Percentiles rank a stretch among this genome's conserved stretches.
These are phyloP conservation scores for Pinna nobilis DNA, from an alignment of 1,140 invertebrate genomes.

Conservation along the genomic window DNA sequence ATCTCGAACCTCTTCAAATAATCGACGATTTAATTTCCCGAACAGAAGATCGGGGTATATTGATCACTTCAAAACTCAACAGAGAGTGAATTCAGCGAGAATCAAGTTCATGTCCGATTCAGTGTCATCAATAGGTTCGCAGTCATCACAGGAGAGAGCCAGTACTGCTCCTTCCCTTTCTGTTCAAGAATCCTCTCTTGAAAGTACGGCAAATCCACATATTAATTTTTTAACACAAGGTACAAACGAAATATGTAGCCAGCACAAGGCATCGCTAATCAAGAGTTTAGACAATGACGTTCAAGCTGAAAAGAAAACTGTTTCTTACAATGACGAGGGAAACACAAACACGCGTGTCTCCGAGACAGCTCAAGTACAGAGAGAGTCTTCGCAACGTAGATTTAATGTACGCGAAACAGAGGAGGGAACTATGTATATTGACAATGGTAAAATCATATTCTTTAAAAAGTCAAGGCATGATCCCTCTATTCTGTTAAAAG, in stretches of 20 bases:
- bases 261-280: slow-evolving; percentile 1
- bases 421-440: slow-evolving; percentile 54
- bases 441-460: slow-evolving; percentile 55
- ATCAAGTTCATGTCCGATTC: slow-evolving; percentile 37
- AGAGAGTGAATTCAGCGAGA: slow-evolving; percentile 53
- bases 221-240: background rate
- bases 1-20: background rate
- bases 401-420: slow-evolving; percentile 48
- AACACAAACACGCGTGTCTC: background rate
- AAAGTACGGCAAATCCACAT: background rate
- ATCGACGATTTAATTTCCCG: slow-evolving; percentile 38
- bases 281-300: background rate
- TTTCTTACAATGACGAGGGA: background rate
- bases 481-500: slow-evolving; percentile 44
- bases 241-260: slow-evolving; percentile 3
- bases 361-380: slow-evolving; percentile 3
- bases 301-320: background rate
- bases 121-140: background rate
- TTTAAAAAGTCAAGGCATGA: slow-evolving; percentile 51
- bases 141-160: slow-evolving; percentile 16
- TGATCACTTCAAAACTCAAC: slow-evolving; percentile 49
- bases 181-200: slow-evolving; percentile 27
- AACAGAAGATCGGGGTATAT: slow-evolving; percentile 55
- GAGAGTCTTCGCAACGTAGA: slow-evolving; percentile 30
- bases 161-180: slow-evolving; percentile 38